Percentiles rank a stretch among this genome's conserved stretches.
phyloP scores from a whole-genome alignment of 2,113 vertebrate species.

The Gorsachius goisagi region DNA sequence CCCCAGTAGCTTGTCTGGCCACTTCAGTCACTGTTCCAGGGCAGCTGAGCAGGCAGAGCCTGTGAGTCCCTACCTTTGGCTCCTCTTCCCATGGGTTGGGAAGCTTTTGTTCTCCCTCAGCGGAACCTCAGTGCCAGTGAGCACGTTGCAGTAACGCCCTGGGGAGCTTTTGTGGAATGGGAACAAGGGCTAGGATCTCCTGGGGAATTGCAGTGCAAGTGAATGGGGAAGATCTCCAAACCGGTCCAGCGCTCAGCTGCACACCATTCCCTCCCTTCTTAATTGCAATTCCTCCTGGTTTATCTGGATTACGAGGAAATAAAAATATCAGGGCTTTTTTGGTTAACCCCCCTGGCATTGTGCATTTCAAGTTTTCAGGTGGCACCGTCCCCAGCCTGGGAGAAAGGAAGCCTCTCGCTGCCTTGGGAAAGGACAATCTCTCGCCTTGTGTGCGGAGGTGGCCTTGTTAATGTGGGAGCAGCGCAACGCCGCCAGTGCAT shows the following conservation, averaged over 20 bases:
- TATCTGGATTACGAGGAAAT: conserved; percentile 4
- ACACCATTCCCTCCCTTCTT: conserved; percentile 5
- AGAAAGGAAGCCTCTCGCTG: neutral
- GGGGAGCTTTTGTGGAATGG: neutral
- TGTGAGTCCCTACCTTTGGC: neutral
- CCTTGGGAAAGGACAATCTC: neutral
- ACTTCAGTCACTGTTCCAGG: neutral
- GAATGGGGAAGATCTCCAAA: conserved; percentile 10
- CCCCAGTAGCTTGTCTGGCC: neutral
- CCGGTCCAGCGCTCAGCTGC: neutral
- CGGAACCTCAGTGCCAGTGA: neutral
- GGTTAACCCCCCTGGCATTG: neutral
- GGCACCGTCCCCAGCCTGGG: neutral
- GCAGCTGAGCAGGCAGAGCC: neutral
- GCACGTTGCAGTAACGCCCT: neutral
- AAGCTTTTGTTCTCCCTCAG: neutral
- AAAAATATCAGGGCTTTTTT: neutral
- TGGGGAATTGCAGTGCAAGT: neutral
- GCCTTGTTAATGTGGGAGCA: neutral
- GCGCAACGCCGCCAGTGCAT: accelerated
- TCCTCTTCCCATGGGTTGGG: neutral
- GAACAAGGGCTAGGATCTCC: neutral
- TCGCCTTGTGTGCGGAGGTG: accelerated
- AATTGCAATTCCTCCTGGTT: conserved; percentile 4
- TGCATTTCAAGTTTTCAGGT: neutral